Conservation (phyloP, 1,140 invertebrate genomes). For the Thaumetopoea pityocampa region DNA sequence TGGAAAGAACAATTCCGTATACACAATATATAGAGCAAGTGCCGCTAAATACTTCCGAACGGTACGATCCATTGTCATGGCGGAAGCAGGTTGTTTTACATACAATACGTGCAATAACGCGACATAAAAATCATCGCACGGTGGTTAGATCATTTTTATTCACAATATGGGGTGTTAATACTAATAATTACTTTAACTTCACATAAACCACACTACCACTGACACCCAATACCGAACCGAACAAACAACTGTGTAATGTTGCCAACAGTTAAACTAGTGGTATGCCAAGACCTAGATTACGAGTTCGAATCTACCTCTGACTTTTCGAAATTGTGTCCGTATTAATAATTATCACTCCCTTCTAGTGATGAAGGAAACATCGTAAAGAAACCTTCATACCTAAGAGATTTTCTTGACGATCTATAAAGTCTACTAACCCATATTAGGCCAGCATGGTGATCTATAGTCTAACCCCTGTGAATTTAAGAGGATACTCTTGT, state of each 20-base stretch:
- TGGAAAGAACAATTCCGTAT: slow-evolving; percentile 56
- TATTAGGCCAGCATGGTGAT: too few species aligned
- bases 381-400: too few species aligned
- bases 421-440: too few species aligned
- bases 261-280: slow-evolving; percentile 16
- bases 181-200: slow-evolving; percentile 59
- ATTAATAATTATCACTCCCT: too few species aligned
- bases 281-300: too few species aligned
- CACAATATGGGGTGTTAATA: slow-evolving; percentile 45
- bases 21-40: slow-evolving; percentile 64
- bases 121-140: slow-evolving; percentile 51
- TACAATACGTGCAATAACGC: slow-evolving; percentile 35
- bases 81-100: slow-evolving; percentile 56
- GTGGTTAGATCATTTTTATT: slow-evolving; percentile 61
- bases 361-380: too few species aligned
- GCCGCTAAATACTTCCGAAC: slow-evolving; percentile 54
- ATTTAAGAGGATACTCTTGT: too few species aligned
- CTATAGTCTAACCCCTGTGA: too few species aligned
- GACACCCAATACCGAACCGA: slow-evolving; percentile 72
- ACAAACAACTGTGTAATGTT: slow-evolving; percentile 60
- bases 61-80: slow-evolving; percentile 63
- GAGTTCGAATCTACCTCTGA: too few species aligned
- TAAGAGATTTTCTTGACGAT: too few species aligned
- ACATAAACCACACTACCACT: slow-evolving; percentile 62
- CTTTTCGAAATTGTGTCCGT: too few species aligned